Conservation (phyloP, 1,140 invertebrate genomes). For the Lepidurus packardi region DNA sequence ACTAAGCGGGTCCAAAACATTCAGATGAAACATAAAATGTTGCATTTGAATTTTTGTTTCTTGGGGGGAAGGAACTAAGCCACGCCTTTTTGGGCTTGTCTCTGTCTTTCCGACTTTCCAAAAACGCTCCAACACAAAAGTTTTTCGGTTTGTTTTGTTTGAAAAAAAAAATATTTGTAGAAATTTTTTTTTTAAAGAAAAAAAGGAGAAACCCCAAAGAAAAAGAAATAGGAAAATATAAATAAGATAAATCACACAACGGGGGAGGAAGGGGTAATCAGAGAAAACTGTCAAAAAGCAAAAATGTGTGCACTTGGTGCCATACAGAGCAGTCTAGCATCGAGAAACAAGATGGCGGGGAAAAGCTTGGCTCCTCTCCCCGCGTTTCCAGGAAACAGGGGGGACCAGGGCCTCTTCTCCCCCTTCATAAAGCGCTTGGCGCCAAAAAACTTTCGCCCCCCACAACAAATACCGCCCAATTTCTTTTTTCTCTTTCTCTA, state of each 20-base stretch:
- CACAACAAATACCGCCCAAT: not conserved
- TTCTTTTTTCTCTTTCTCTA: not conserved
- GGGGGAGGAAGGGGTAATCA: not conserved
- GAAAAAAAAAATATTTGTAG: too few relatives aligned
- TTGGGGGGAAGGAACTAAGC: not conserved
- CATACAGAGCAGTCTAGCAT: conserved; percentile 21
- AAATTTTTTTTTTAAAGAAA: too few relatives aligned
- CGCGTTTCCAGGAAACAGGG: not conserved
- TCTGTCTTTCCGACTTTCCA: not conserved
- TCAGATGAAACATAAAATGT: too few relatives aligned
- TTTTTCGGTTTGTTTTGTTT: too few relatives aligned
- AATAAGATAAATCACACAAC: not conserved
- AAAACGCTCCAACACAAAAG: not conserved
- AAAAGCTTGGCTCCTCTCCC: not conserved
- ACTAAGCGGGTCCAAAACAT: not conserved
- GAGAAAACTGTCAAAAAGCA: not conserved
- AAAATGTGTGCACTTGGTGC: conserved; percentile 21
- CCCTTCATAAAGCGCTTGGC: not conserved
- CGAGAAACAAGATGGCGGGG: not conserved
- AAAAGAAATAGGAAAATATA: not conserved
- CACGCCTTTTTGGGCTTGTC: not conserved
- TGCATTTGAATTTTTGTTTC: too few relatives aligned
- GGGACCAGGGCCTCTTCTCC: not conserved
- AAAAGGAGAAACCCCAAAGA: not conserved
- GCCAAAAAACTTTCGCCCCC: not conserved